Percentiles rank a stretch among this genome's conserved stretches.
Evolutionary conservation across 2,888 invertebrate genomes (phyloP).

Genomic region (Drosophila antonietae): DNA sequence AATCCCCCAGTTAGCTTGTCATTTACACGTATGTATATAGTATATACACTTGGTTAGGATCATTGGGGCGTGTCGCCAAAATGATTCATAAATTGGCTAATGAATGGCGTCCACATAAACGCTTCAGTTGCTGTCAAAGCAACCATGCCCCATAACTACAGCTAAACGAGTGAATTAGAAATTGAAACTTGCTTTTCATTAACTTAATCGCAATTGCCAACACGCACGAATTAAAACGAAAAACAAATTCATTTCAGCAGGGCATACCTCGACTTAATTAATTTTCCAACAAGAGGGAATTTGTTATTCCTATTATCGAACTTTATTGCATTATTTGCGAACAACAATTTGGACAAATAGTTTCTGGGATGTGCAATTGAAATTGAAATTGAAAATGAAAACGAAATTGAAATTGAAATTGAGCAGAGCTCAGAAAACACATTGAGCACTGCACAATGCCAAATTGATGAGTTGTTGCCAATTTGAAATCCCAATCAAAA

Average conservation of each 20-base stretch:
- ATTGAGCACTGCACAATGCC: conserved; percentile 22
- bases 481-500: conserved; percentile 73
- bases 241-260: conserved; percentile 26
- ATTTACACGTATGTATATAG: background rate
- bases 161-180: conserved; percentile 14
- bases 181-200: conserved; percentile 35
- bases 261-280: conserved; percentile 49
- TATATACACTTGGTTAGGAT: conserved; percentile 1
- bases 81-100: conserved; percentile 54
- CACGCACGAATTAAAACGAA: conserved; percentile 47
- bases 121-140: conserved; percentile 46
- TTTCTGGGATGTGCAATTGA: conserved; percentile 39
- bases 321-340: conserved; percentile 11
- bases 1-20: background rate
- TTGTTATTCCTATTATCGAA: conserved; percentile 34
- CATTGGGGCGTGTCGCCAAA: conserved; percentile 32
- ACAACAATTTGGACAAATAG: conserved; percentile 31
- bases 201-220: conserved; percentile 27
- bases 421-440: conserved; percentile 10
- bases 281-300: conserved; percentile 30
- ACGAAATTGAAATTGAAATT: conserved; percentile 24
- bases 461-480: conserved; percentile 62
- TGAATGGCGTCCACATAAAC: conserved; percentile 41
- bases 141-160: conserved; percentile 3
- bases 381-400: conserved; percentile 33